Percentiles rank a stretch among this genome's conserved stretches.
phyloP scores from a whole-genome alignment of 2,113 vertebrate genomes.

The Saimiri boliviensis region DNA sequence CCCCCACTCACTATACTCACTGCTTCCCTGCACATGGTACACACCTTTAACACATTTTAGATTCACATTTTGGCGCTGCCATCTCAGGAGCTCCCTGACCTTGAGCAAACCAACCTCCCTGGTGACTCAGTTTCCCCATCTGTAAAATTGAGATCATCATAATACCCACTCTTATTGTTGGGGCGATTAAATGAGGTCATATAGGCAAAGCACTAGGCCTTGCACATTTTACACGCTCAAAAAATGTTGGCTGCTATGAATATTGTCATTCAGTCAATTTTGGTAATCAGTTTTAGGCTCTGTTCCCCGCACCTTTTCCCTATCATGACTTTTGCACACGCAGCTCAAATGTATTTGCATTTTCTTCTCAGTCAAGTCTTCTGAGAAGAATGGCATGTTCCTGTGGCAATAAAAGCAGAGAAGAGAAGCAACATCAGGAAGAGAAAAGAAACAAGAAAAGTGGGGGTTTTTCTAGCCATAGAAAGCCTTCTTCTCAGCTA shows the following conservation, averaged over 20 bases:
- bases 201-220: neutral
- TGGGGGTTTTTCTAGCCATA: neutral
- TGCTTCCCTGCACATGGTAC: fast-evolving
- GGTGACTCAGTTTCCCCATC: neutral
- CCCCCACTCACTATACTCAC: neutral
- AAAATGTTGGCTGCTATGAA: neutral
- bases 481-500: neutral
- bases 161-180: neutral
- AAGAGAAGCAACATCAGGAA: neutral
- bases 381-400: neutral
- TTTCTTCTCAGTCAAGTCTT: neutral
- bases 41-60: fast-evolving
- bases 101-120: neutral
- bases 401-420: neutral
- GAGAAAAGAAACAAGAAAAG: neutral
- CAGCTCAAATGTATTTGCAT: neutral
- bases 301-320: neutral
- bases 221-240: neutral
- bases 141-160: neutral
- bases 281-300: neutral
- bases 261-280: neutral
- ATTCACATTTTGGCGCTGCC: neutral
- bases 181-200: neutral
- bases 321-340: neutral
- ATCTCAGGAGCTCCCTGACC: neutral